A percentile compares a stretch with the other conserved stretches of the same genome.
Conservation (phyloP, 2,113 vertebrate genomes). For the Todiramphus saurophagus region DNA sequence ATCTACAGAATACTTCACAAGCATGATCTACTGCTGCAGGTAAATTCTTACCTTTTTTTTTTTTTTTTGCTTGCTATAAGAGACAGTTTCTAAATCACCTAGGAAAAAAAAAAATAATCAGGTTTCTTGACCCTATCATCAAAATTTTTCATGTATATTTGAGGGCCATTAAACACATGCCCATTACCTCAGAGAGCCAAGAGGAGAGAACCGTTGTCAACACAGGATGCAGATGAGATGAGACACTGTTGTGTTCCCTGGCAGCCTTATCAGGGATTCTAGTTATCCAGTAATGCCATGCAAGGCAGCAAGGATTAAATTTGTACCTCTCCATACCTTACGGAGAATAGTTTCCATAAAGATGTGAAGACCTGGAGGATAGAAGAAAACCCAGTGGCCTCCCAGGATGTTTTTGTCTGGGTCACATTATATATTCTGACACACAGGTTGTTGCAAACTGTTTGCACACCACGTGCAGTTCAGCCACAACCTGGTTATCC, state of each 20-base stretch:
- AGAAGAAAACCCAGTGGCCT: neutral
- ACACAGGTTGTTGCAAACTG: neutral
- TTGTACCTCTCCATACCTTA: neutral
- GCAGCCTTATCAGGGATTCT: neutral
- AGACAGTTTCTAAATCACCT: neutral
- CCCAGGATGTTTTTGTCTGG: neutral
- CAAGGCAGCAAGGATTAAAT: neutral
- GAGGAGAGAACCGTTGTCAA: neutral
- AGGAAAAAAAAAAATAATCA: neutral
- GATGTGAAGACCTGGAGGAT: neutral
- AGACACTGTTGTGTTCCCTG: neutral
- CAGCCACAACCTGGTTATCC: neutral
- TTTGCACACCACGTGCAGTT: neutral
- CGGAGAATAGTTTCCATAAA: neutral
- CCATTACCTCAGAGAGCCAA: neutral
- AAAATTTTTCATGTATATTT: neutral
- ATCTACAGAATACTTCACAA: neutral
- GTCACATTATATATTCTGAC: neutral
- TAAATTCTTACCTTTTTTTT: neutral
- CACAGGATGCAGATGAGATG: neutral
- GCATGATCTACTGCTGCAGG: neutral
- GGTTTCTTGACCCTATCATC: neutral
- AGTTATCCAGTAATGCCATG: accelerated
- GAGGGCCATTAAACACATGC: neutral
- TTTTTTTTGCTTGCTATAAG: neutral